These are phyloP conservation scores for Nemotelus nigrinus DNA, from an alignment of 2,888 invertebrate genomes.

Conservation along the genomic window DNA sequence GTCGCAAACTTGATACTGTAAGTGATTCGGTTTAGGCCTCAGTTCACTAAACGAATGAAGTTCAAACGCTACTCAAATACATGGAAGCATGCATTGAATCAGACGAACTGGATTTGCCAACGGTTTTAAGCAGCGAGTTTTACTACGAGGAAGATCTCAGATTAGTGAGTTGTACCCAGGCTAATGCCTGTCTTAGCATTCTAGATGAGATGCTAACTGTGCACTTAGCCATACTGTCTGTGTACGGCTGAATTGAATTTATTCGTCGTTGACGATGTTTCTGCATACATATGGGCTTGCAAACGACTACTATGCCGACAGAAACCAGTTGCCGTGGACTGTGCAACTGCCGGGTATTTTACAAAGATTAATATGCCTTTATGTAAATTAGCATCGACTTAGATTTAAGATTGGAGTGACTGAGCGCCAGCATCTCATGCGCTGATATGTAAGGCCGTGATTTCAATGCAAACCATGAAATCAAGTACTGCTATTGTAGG, in stretches of 20 bases:
- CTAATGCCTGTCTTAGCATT: constrained; percentile 29
- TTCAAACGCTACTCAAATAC: not conserved
- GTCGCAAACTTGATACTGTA: constrained; percentile 28
- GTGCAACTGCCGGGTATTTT: constrained; percentile 9
- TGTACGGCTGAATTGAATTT: constrained; percentile 17
- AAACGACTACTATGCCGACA: not conserved
- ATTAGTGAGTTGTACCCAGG: constrained; percentile 33
- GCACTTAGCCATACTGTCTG: constrained; percentile 35
- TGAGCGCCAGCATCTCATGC: not conserved
- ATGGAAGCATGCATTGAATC: not conserved
- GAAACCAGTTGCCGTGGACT: constrained; percentile 23
- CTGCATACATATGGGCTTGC: constrained; percentile 1
- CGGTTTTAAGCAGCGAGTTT: not conserved
- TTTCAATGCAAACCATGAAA: constrained; percentile 14
- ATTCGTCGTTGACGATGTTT: constrained; percentile 12
- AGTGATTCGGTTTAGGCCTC: constrained; percentile 21
- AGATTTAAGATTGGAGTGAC: constrained; percentile 10
- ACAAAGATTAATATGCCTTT: constrained; percentile 39
- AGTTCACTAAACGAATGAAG: not conserved
- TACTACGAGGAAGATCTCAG: constrained; percentile 32
- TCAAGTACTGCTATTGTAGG: constrained; percentile 18
- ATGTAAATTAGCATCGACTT: constrained; percentile 35
- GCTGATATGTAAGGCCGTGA: constrained; percentile 1
- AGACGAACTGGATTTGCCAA: constrained; percentile 33
- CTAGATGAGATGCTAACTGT: constrained; percentile 36